Conservation (phyloP, 2,888 invertebrate genomes). For the Lasioglossum zephyrum region DNA sequence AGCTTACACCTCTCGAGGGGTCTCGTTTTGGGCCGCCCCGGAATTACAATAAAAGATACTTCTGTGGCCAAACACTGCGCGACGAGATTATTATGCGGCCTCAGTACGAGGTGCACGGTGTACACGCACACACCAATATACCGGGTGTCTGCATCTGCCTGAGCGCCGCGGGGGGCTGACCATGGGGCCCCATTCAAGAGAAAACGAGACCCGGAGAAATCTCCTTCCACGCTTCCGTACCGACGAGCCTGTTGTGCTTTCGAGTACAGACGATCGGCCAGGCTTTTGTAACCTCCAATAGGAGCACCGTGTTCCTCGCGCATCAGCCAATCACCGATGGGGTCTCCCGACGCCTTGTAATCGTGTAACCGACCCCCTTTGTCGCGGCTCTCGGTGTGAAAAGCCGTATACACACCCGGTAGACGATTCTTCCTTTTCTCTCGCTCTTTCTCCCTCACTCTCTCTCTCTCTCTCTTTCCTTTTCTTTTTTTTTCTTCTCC, state of each 20-base stretch:
- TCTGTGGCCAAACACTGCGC: constrained; percentile 82
- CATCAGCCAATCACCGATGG: constrained; percentile 61
- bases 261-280: constrained; percentile 54
- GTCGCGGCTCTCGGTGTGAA: constrained; percentile 71
- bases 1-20: constrained; percentile 68
- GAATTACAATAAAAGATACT: constrained; percentile 81
- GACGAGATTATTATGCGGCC: constrained; percentile 72
- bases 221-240: constrained; percentile 71
- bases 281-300: constrained; percentile 57
- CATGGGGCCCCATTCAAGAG: constrained; percentile 59
- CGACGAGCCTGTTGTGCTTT: constrained; percentile 65
- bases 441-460: constrained; percentile 57
- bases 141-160: constrained; percentile 81
- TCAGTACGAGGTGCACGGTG: constrained; percentile 13
- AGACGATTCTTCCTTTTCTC: constrained; percentile 57
- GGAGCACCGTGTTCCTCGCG: constrained; percentile 25
- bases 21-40: constrained; percentile 28
- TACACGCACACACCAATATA: constrained; percentile 59
- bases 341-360: constrained; percentile 65
- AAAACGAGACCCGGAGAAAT: constrained; percentile 61
- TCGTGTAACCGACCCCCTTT: constrained; percentile 79
- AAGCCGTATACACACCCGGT: constrained; percentile 47
- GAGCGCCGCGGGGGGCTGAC: constrained; percentile 72
- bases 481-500: constrained; percentile 55
- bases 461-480: constrained; percentile 55